A percentile compares a stretch with the other conserved stretches of the same genome.
Evolutionary conservation across 2,113 vertebrate genomes (phyloP).

Genomic region (Cyanocitta stelleri): DNA sequence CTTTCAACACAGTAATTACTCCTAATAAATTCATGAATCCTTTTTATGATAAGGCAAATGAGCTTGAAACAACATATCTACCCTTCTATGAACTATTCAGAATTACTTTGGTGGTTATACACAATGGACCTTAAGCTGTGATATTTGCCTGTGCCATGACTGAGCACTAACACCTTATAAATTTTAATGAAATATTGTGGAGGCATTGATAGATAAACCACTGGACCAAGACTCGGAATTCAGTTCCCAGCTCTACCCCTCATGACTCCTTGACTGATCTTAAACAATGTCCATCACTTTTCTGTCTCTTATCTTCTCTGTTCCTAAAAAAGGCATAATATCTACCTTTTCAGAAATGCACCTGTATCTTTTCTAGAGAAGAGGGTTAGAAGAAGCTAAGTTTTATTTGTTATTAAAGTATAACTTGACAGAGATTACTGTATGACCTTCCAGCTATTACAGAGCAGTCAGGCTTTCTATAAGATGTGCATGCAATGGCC

Average conservation of each 20-base stretch:
- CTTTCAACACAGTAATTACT: not conserved
- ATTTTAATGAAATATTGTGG: not conserved
- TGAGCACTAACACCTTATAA: not conserved
- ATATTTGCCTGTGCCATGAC: not conserved
- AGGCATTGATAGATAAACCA: not conserved
- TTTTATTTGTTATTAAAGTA: not conserved
- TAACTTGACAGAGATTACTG: not conserved
- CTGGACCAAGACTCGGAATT: not conserved
- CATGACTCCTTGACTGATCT: not conserved
- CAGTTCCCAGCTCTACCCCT: not conserved
- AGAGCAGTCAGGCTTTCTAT: not conserved
- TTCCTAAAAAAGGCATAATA: not conserved
- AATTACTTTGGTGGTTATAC: not conserved
- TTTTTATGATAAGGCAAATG: not conserved
- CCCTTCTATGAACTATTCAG: not conserved
- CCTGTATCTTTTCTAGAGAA: not conserved
- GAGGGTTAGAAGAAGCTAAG: not conserved
- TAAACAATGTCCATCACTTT: not conserved
- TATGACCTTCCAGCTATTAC: not conserved
- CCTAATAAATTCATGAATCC: not conserved
- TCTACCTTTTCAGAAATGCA: not conserved
- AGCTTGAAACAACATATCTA: not conserved
- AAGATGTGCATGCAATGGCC: not conserved
- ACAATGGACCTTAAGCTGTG: not conserved
- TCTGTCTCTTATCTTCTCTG: not conserved